Base-by-base conservation (phyloP, 2,797 vertebrate genomes). In the Morus bassanus region DNA sequence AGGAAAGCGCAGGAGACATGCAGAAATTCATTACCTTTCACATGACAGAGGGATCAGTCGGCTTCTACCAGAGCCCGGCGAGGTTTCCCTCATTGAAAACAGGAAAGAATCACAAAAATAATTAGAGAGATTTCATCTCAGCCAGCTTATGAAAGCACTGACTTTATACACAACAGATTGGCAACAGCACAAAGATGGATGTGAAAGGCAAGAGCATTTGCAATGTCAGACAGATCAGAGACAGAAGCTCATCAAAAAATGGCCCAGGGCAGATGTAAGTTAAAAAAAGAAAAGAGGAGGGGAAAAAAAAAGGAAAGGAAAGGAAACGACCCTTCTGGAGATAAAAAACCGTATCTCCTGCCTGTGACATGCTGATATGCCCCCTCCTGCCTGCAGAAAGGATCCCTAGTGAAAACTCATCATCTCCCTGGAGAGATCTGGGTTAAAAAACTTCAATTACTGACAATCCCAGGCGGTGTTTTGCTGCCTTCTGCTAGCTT, bases 71-170 rank as follows among this genome's bases (percentile, higher is more conserved):
- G 88, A 93, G 96, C 94, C 91, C 35, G 1, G 83, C 8, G 22
- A 96, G 95, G 90, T 60, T 95, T 91, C 90, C 95, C 93, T 97
- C 94, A 83, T 80, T 94, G 94, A 85, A 93, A 91, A 96, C 77
- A 91, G 96, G 95, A 94, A 93, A 96, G 95, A 93, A 95, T 91
- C 95, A 95, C 91, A 91, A 95, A 97, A 96, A 95, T 95, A 97
- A 96, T 95, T 96, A 95, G 92, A 95, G 95, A 95, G 95, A 97
- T 97, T 97, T 95, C 95, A 96, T 95, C 91, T 95, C 93, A 65
- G 87, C 84, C 91, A 85, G 93, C 92, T 95, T 95, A 95, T 93
- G 93, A 97, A 95, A 95, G 94, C 91, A 68, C 84, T 2, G 95
- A 91, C 96, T 96, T 95, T 95, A 94, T 94, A 95, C 90, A 94